Conservation (phyloP, 2,888 invertebrate genomes). For the Erpobdella octoculata region DNA sequence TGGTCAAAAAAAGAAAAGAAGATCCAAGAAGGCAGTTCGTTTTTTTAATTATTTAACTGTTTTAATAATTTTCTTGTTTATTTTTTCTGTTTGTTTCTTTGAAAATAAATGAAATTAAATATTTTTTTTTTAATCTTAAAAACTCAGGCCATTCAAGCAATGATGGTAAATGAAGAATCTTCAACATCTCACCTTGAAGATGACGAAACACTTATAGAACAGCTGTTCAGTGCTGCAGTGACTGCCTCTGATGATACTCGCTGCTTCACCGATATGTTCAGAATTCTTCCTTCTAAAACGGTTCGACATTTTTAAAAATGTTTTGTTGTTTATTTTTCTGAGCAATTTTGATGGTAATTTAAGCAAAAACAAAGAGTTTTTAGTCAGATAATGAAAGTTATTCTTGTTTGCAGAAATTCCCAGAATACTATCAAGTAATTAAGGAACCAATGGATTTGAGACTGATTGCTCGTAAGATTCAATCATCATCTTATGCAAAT, state of each 20-base stretch:
- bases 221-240: conserved; percentile 80
- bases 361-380: no score
- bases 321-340: no score
- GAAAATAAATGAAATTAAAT: background rate
- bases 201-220: conserved; percentile 57
- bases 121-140: background rate
- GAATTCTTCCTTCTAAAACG: conserved; percentile 80
- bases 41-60: background rate
- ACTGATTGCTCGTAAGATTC: conserved; percentile 81
- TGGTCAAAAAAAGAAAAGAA: conserved; percentile 11
- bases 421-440: conserved; percentile 88
- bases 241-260: conserved; percentile 70
- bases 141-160: background rate
- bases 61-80: background rate
- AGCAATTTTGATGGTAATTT: no score
- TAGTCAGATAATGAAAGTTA: no score
- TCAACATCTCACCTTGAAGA: background rate
- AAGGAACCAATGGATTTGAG: conserved; percentile 88
- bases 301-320: conserved; percentile 51
- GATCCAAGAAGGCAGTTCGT: conserved; percentile 7
- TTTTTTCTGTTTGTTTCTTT: background rate
- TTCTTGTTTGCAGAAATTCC: conserved; percentile 62
- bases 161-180: background rate
- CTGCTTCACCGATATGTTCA: conserved; percentile 77
- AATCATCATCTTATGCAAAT: conserved; percentile 68